A percentile compares a stretch with the other conserved stretches of the same genome.
Evolutionary conservation across 2,888 invertebrate genomes (phyloP).

Genomic region (Latrodectus elegans): DNA sequence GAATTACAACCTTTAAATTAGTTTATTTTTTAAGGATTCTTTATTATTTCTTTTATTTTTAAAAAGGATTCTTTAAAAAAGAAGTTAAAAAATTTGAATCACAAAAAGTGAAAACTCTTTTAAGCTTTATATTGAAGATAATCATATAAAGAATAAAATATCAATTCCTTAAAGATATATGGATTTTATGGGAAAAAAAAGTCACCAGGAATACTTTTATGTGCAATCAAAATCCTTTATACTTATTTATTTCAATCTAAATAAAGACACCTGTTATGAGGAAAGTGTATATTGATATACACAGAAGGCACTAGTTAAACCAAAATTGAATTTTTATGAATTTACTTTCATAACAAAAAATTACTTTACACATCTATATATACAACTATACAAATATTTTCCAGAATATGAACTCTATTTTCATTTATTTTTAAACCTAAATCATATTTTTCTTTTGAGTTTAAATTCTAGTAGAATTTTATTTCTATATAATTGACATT

Average conservation of each 20-base stretch:
- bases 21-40: no score
- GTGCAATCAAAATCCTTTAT: no score
- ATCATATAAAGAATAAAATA: neutral
- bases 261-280: neutral
- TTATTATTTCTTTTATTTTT: no score
- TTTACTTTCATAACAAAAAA: neutral
- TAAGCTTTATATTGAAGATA: no score
- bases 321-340: neutral
- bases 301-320: constrained; percentile 55
- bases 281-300: constrained; percentile 31
- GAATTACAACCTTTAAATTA: no score
- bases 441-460: neutral
- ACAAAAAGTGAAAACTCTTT: no score
- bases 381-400: neutral
- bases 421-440: neutral
- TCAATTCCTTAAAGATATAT: neutral
- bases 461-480: no score
- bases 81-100: no score
- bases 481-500: no score
- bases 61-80: no score
- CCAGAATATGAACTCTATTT: neutral
- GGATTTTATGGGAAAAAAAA: neutral
- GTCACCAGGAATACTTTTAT: no score
- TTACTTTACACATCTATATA: neutral
- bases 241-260: no score